Evolutionary conservation across 2,888 invertebrate genomes (phyloP), one percentile per base, ranked within the genome.

Genomic region (Seira sanloemensis): DNA sequence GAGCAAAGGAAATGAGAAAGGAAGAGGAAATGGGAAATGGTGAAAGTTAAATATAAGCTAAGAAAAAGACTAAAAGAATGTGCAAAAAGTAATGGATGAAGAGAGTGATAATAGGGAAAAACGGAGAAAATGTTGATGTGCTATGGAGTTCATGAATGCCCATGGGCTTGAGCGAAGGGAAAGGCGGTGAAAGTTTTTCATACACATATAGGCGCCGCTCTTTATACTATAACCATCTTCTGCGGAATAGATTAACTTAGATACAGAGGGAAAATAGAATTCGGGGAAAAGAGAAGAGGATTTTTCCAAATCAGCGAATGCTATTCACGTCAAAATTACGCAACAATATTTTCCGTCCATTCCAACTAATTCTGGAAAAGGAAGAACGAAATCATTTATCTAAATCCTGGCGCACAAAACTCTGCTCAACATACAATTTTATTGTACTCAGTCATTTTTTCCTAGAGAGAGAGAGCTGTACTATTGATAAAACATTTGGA

Each of bases 11-110:
- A 78, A 78, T 78, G 68, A 50, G 68, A 26, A 77, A 76, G 77
- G 77, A 68, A 77, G 21, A 78, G 78, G 78, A 78, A 78, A 69
- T 77, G 76, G 77, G 69, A 69, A 77, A 78, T 78, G 69, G 78
- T 78, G 78, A 78, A 78, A 78, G 78, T 78, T 69, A 78, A 78
- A 78, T 78, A 78, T 71, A 54, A 69, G 71, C 37, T 37, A 12
- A 37, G 37, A 37, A 12, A 37, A 12, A 37, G 65, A 37, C 26
- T 21, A 21, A 37, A 71, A 58, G 68, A 68, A 78, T 19, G 62
- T 37, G 37, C 37, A 37, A 37, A 74, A 73, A 69, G 69, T 58
- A 71, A 27, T 18, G 68, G 62, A 71, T 50, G 27, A 69, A 58
- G 68, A 68, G 62, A 78, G 71, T 58, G 27, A 74, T 50, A 54